Base-by-base conservation (phyloP, 2,113 vertebrate species). In the Mola mola region DNA sequence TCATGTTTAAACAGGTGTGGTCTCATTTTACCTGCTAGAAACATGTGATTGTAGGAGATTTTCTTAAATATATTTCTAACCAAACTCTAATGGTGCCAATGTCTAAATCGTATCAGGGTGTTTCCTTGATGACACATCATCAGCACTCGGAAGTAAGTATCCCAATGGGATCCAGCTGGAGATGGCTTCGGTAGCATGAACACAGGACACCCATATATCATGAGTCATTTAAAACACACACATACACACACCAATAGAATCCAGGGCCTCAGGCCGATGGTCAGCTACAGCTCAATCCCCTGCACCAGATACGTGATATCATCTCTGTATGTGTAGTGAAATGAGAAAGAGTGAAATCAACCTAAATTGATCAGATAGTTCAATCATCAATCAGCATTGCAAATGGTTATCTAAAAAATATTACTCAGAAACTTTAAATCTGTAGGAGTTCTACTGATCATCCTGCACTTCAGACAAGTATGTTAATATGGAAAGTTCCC, bases 101-200 rank as follows among this genome's bases (percentile, higher is more conserved):
- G 28, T n/a, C n/a, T n/a, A n/a, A n/a, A n/a, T n/a, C 6, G 28
- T 29, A 9, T 29, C 9, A 9, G 28, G 6, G 28, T 29, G 28
- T 5, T 29, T 5, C 6, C 9, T 29, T 29, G 28, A 29, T 29
- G 8, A 22, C 31, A 42, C 51, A 6, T 21, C 22, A 46, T n/a
- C 4, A 20, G 34, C 13, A 31, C 44, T 43, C 17, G 28, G n/a
- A 29, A 7, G 21, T 46, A 63, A 43, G 60, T 65, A 40, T 61
- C 62, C 66, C 58, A 62, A 48, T 28, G 55, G 40, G 51, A 53
- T 62, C 43, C 82, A 56, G 55, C 46, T 56, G 47, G 42, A 50
- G 43, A 34, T 41, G 43, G 49, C 29, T 31, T 60, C 33, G n/a
- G 52, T 56, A 69, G 72, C 56, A 66, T 62, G 41, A 31, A 28